Evolutionary conservation across 2,888 invertebrate genomes (phyloP), one percentile per base, ranked within the genome.

Genomic region (Mimumesa dahlbomi): DNA sequence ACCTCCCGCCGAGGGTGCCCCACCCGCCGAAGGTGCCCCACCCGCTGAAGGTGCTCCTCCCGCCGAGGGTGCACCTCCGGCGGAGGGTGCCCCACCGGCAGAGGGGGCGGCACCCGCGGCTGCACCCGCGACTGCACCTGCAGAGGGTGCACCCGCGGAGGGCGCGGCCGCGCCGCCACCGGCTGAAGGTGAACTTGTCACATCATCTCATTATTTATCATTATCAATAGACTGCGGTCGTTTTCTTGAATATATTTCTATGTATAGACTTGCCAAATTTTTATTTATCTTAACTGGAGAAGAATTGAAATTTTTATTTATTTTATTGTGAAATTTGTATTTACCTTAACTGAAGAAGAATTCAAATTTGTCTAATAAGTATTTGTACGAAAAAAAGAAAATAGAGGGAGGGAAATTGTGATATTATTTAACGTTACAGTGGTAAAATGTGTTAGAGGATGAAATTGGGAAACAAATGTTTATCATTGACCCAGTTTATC

Each of bases 81-180:
- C 83, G 9, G 87, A 84, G 77, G 87, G 83, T 58, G 80, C 75
- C 7, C 65, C 79, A 19, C 81, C 81, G 64, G 88, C 86, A 83
- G 88, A 85, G 87, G 90, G 75, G 84, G 88, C 81, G 21, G 72
- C 82, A 25, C 78, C 83, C 7, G 49, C 74, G 14, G 84, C 83
- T 34, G 75, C 79, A 34, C 57, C 75, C 13, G 49, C 53, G 19
- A 48, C 72, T 31, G 52, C 79, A 5, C 68, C 84, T 2, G 81
- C 76, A 5, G 83, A 77, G 38, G 80, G 76, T 7, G 87, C 85
- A 13, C 85, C 89, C 5, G 84, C 87, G 0, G 90, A 89, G 48
- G 88, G 88, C 42, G 89, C 88, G 16, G 38, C 52, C 2, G 21
- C 52, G 40, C 31, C 63, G 87, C 77, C 77, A 48, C 79, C 85